These are phyloP conservation scores for Acropora yongei DNA, from an alignment of 64 coral and sea anemone genomes.

Conservation along the genomic window DNA sequence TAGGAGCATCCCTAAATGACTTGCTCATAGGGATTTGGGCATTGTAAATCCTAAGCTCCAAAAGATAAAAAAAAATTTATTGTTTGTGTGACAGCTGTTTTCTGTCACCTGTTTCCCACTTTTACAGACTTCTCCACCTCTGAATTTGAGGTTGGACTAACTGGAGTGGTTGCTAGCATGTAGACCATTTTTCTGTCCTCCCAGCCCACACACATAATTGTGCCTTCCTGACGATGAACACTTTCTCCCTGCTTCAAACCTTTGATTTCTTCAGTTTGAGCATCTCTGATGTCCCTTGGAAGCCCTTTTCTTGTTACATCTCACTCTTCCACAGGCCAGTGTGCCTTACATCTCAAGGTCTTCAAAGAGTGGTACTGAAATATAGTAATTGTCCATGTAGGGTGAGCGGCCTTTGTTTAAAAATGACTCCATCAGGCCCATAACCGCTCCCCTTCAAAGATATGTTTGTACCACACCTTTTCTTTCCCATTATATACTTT, in stretches of 20 bases:
- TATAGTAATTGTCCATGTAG: neutral
- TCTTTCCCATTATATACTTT: constrained; percentile 35
- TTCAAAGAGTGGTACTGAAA: constrained; percentile 37
- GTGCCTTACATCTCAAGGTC: neutral
- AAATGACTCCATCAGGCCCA: constrained; percentile 26
- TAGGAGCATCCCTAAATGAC: constrained; percentile 5
- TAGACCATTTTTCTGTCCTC: constrained; percentile 13
- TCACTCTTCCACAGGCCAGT: constrained; percentile 37
- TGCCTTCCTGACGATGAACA: constrained; percentile 52
- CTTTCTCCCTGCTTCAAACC: constrained; percentile 17
- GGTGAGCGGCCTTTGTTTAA: neutral
- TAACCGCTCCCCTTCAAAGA: constrained; percentile 37
- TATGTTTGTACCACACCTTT: constrained; percentile 11
- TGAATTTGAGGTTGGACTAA: neutral
- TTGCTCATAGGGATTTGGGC: constrained; percentile 36
- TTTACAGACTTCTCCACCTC: constrained; percentile 44
- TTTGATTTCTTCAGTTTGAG: constrained; percentile 45
- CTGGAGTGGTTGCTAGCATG: constrained; percentile 29
- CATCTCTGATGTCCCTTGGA: constrained; percentile 43
- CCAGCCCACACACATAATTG: constrained; percentile 45
- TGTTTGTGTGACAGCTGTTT: constrained; percentile 40
- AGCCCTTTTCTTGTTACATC: constrained; percentile 48
- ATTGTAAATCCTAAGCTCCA: constrained; percentile 56
- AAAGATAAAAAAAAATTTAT: constrained; percentile 28
- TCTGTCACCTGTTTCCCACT: constrained; percentile 44